Base-by-base conservation (phyloP, 2,797 vertebrate genomes). In the Stomatorhinus walkeri region DNA sequence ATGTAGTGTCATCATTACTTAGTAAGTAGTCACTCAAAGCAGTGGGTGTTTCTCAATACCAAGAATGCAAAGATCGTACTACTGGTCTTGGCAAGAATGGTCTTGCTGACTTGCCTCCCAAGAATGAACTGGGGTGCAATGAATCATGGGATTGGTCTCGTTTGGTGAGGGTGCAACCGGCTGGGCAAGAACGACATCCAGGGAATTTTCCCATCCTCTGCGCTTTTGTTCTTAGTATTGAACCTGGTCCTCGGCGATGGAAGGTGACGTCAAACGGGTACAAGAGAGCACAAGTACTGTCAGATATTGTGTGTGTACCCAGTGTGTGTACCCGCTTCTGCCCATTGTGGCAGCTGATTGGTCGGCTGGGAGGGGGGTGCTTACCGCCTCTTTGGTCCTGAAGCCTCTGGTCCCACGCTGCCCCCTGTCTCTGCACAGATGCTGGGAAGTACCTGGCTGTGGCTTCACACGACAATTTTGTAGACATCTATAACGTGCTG, bases 401-500 rank as follows among this genome's bases (percentile, higher is more conserved):
- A 22, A 6, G 40, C 76, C 6, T n/a, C 40, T 81, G 8, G 76
- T 81, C 76, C 8, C 40, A 81, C 19, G n/a, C 3, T 22, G 19
- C 19, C 40, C 19, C 76, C 76, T 4, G 16, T 40, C 12, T 36
- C 54, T 91, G 92, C 90, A 90, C 89, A 99, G 98, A 98, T 90
- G 94, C 97, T 3, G 98, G 98, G 89, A 98, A 98, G 93, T 99
- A 98, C 91, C 95, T 99, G 89, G 98, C 98, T 0, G 98, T 99
- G 93, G 97, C 98, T 24, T 99, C 98, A 32, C 97, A 98, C 1
- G 98, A 99, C 89, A 97, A 97, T 89, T 99, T 99, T 89, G 98
- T 99, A 92, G 98, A 99, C 93, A 98, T 99, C 91, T 99, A 99
- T 94, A 98, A 98, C 0, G 97, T 99, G 1, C 96, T 98, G 87